Evolutionary conservation across 2,113 vertebrate genomes (phyloP).

Genomic region (Hipposideros armiger): DNA sequence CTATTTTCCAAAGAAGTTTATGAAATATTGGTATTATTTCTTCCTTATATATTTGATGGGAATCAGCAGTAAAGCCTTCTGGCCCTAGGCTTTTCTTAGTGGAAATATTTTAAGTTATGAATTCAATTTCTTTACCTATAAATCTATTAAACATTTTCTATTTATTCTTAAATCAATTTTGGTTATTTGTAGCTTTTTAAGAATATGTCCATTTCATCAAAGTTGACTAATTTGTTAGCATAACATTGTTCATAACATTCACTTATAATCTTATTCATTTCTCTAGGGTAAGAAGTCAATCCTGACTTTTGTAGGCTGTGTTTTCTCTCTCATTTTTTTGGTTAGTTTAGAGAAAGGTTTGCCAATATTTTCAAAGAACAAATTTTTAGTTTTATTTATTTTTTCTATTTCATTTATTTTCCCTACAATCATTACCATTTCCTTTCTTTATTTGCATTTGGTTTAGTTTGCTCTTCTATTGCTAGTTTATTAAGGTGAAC

Average conservation of each 20-base stretch:
- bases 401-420: background rate
- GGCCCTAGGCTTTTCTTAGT: too few species aligned
- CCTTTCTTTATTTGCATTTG: background rate
- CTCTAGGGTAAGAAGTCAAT: background rate
- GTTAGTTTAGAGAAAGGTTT: background rate
- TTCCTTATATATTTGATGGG: background rate
- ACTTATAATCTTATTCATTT: background rate
- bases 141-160: background rate
- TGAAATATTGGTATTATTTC: background rate
- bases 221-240: background rate
- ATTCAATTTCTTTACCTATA: background rate
- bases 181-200: background rate
- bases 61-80: background rate
- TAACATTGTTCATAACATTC: background rate
- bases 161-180: background rate
- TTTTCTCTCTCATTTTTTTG: background rate
- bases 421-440: background rate
- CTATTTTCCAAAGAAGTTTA: background rate
- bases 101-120: background rate
- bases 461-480: background rate
- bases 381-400: background rate
- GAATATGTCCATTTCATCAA: background rate
- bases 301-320: background rate
- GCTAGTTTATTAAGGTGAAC: background rate
- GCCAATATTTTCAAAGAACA: background rate